These are phyloP conservation scores for Monodelphis domestica DNA, from an alignment of 2,797 vertebrate genomes.

Conservation along the genomic window DNA sequence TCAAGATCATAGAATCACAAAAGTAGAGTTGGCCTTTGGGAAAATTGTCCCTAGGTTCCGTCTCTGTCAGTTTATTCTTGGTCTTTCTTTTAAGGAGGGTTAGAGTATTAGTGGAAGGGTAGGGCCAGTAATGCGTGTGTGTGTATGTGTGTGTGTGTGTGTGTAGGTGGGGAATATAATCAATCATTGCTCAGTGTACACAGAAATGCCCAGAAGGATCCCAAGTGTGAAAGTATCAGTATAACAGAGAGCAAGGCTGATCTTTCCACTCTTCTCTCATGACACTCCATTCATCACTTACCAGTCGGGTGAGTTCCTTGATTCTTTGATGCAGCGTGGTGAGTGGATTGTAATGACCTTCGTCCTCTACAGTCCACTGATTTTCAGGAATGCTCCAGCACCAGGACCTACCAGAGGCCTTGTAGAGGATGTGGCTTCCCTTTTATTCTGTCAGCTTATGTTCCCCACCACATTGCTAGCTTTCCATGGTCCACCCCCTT, in stretches of 20 bases:
- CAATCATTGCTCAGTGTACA: constrained; percentile 8
- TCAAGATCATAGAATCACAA: background rate
- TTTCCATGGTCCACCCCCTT: background rate
- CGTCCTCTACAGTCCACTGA: background rate
- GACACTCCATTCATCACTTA: background rate
- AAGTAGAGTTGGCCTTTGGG: background rate
- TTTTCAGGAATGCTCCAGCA: constrained; percentile 39
- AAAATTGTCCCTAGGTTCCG: background rate
- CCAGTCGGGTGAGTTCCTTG: constrained; percentile 34
- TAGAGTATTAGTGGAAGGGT: background rate
- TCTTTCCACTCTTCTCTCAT: background rate
- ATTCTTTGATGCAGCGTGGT: background rate
- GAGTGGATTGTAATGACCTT: background rate
- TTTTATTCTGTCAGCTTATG: constrained; percentile 4
- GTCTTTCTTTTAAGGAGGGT: background rate
- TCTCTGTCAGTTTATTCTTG: background rate
- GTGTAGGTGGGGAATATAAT: background rate
- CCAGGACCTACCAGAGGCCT: background rate
- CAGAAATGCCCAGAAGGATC: background rate
- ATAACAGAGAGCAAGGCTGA: background rate
- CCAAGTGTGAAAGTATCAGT: background rate
- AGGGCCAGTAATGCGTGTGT: background rate
- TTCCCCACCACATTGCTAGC: background rate
- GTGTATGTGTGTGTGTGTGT: background rate
- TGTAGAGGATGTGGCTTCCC: background rate